These are phyloP conservation scores for Zygaena filipendulae DNA, from an alignment of 2,888 invertebrate genomes.

Conservation along the genomic window DNA sequence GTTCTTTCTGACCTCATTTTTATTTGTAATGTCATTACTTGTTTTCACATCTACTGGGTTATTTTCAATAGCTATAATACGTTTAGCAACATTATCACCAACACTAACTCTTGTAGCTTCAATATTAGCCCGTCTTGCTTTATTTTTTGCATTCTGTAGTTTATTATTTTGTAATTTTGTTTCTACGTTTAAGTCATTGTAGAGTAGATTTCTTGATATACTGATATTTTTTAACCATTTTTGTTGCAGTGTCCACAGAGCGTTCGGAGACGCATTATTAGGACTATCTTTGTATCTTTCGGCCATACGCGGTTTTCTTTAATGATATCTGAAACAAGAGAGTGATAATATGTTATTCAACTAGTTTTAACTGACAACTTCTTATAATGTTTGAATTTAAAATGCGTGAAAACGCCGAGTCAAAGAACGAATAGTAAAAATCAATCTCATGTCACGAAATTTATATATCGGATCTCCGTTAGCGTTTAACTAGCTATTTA, in stretches of 20 bases:
- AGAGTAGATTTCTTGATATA: no score
- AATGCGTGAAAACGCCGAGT: no score
- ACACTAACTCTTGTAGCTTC: no score
- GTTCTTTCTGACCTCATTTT: slow-evolving; percentile 51
- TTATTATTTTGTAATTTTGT: no score
- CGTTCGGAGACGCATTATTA: slow-evolving; percentile 53
- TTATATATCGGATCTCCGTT: slow-evolving; percentile 32
- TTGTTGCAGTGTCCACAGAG: slow-evolving; percentile 48
- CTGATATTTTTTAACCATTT: no score
- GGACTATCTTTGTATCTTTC: slow-evolving; percentile 49
- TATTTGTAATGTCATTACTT: slow-evolving; percentile 32
- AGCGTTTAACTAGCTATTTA: slow-evolving; percentile 49
- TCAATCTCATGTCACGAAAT: no score
- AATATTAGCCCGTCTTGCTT: no score
- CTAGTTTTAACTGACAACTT: no score
- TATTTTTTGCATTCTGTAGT: no score
- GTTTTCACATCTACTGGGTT: slow-evolving; percentile 20
- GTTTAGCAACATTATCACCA: slow-evolving; percentile 15
- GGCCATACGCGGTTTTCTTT: slow-evolving; percentile 61
- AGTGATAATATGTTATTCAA: no score
- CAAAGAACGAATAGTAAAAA: slow-evolving; percentile 2
- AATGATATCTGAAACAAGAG: slow-evolving; percentile 51
- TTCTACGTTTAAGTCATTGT: no score
- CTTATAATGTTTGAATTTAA: no score
- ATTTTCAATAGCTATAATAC: slow-evolving; percentile 41